Evolutionary conservation across 1,140 invertebrate genomes (phyloP).

Genomic region (Bombus waltoni): DNA sequence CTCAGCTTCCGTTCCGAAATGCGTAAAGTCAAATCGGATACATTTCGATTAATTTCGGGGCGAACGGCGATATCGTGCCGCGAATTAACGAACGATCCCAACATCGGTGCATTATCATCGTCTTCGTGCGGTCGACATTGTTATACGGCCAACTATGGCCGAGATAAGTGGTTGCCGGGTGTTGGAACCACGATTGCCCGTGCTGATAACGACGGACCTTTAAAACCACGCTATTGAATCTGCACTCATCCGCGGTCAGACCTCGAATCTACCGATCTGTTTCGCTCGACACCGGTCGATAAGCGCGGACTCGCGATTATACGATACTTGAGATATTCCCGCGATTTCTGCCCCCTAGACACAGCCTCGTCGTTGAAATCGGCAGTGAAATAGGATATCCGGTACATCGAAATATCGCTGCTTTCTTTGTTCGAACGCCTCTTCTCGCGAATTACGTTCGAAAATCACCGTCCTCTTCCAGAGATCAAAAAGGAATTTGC

Average conservation of each 20-base stretch:
- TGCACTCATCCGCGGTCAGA: not conserved
- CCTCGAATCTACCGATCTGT: not conserved
- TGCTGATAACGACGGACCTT: constrained; percentile 45
- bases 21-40: not conserved
- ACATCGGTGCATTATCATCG: constrained; percentile 45
- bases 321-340: not conserved
- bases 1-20: too few relatives aligned
- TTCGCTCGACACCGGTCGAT: not conserved
- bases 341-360: not conserved
- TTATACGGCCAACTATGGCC: constrained; percentile 33
- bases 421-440: not conserved
- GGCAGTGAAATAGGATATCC: too few relatives aligned
- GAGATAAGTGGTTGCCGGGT: constrained; percentile 33
- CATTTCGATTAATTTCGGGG: not conserved
- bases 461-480: too few relatives aligned
- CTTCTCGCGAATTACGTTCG: not conserved
- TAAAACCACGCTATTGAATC: constrained; percentile 21
- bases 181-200: constrained; percentile 25
- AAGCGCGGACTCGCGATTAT: not conserved
- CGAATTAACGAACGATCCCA: constrained; percentile 30
- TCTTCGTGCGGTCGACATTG: constrained; percentile 32
- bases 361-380: not conserved
- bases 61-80: not conserved
- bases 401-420: too few relatives aligned
- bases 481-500: too few relatives aligned